These are phyloP conservation scores for Darevskia mixta DNA, from an alignment of 2,797 vertebrate species.

Conservation along the genomic window DNA sequence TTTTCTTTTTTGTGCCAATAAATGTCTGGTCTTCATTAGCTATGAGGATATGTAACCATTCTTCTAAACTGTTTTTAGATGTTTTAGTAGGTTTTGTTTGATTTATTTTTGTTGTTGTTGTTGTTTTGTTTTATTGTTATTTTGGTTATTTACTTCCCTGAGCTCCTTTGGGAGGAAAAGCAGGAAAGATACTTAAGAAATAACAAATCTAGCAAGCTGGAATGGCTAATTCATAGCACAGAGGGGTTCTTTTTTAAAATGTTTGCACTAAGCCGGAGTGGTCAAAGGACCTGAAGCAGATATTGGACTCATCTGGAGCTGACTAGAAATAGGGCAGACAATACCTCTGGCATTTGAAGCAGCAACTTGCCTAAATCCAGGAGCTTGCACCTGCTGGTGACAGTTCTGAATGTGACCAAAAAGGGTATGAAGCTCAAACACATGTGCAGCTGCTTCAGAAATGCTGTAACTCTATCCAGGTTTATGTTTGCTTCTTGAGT, in stretches of 20 bases:
- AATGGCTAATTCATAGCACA: not conserved
- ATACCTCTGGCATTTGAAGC: slow-evolving; percentile 15
- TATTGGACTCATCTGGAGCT: not conserved
- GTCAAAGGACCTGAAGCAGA: not conserved
- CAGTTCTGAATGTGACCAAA: not conserved
- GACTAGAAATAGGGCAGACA: not conserved
- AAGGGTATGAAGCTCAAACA: not conserved
- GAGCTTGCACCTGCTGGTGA: slow-evolving; percentile 30
- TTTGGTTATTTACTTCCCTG: no score
- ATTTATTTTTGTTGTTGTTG: no score
- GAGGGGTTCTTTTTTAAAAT: not conserved
- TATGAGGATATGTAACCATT: no score
- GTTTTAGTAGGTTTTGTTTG: no score
- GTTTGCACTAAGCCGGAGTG: not conserved
- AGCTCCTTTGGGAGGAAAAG: no score
- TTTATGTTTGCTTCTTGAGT: not conserved
- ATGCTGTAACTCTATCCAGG: slow-evolving; percentile 14
- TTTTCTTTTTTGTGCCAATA: no score
- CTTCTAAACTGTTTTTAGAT: no score
- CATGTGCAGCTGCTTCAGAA: slow-evolving; percentile 27
- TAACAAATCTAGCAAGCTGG: not conserved
- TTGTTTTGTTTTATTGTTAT: no score
- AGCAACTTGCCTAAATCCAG: slow-evolving; percentile 9
- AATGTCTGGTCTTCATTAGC: no score
- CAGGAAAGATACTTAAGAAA: not conserved